phyloP scores from a whole-genome alignment of 2,888 invertebrate genomes.

The Agrotis exclamationis region DNA sequence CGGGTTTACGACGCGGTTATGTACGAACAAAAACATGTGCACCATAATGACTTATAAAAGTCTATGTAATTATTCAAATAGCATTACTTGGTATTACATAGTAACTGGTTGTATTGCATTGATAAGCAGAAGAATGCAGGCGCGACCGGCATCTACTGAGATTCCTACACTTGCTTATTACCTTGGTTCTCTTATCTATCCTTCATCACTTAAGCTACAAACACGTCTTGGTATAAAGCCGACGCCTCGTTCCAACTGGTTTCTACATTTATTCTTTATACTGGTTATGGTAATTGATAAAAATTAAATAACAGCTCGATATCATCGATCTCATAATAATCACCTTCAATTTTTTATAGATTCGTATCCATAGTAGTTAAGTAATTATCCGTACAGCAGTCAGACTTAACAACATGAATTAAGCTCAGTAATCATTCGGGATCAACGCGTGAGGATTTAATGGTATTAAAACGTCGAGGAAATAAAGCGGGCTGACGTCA shows the following conservation, averaged over 20 bases:
- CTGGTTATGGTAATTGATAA: conserved; percentile 50
- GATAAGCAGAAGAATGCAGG: conserved; percentile 23
- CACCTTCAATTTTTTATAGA: not conserved
- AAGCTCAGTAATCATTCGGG: conserved; percentile 53
- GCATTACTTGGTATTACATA: conserved; percentile 21
- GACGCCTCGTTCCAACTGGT: conserved; percentile 27
- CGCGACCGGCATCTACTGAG: conserved; percentile 1
- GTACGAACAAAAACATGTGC: conserved; percentile 25
- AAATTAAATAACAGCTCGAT: conserved; percentile 35
- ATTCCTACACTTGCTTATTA: conserved; percentile 23
- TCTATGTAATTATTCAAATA: conserved; percentile 32
- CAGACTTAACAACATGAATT: conserved; percentile 46
- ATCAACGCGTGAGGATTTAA: conserved; percentile 63
- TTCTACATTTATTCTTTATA: conserved; percentile 12
- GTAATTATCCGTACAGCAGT: conserved; percentile 36
- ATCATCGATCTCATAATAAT: conserved; percentile 32
- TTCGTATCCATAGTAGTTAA: conserved; percentile 5
- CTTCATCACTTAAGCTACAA: conserved; percentile 18
- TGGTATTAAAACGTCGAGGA: conserved; percentile 67
- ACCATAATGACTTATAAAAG: conserved; percentile 33
- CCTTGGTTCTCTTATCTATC: conserved; percentile 21
- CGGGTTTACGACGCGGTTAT: conserved; percentile 45
- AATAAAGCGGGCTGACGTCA: conserved; percentile 63
- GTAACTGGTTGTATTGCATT: conserved; percentile 18
- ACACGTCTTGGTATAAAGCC: conserved; percentile 20